phyloP scores from a whole-genome alignment of 2,113 vertebrate species.

The Mesoclemmys tuberculata region DNA sequence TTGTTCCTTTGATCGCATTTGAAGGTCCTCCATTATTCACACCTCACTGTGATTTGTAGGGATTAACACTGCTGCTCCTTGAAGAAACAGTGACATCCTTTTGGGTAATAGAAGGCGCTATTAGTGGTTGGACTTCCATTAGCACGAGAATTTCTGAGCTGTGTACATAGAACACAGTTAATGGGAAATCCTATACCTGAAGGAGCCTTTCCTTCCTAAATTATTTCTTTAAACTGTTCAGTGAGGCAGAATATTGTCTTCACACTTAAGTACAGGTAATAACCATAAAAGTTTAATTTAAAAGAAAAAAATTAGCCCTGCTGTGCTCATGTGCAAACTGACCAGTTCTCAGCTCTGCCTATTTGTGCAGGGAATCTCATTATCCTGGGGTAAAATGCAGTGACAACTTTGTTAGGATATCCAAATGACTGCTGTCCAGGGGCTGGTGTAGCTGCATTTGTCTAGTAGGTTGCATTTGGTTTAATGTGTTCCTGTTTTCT shows the following conservation, averaged over 20 bases:
- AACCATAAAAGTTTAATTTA: neutral
- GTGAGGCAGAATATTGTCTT: neutral
- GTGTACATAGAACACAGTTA: neutral
- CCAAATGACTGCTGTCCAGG: too few relatives aligned
- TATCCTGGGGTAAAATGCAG: fast-evolving
- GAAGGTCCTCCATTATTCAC: neutral
- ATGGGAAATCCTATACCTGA: neutral
- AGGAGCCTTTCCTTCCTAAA: neutral
- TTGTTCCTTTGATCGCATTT: neutral
- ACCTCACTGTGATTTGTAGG: neutral
- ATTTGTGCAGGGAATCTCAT: neutral
- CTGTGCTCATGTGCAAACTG: neutral
- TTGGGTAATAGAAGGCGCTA: neutral
- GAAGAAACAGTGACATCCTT: neutral
- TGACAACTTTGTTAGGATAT: neutral
- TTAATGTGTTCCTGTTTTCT: constrained; percentile 47
- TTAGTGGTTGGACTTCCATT: neutral
- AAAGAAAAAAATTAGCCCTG: neutral
- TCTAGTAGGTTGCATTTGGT: neutral
- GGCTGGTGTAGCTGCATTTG: fast-evolving
- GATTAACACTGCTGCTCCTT: neutral
- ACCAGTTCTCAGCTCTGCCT: neutral
- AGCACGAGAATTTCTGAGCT: neutral
- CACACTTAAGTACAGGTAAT: neutral
- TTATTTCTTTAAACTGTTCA: neutral